phyloP scores from a whole-genome alignment of 1,140 invertebrate genomes.

The Planococcus citri region DNA sequence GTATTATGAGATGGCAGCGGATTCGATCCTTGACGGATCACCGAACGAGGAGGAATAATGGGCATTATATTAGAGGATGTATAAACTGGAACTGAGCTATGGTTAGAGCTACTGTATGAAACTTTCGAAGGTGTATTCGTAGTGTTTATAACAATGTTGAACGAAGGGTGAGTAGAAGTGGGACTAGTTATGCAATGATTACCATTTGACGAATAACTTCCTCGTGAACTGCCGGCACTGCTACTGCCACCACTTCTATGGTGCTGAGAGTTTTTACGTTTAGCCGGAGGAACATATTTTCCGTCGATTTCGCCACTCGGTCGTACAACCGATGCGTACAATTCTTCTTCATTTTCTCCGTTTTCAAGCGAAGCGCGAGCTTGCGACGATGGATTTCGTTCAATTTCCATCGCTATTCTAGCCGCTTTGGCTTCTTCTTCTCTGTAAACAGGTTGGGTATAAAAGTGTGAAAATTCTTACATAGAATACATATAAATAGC shows the following conservation, averaged over 20 bases:
- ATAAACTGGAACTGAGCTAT: conserved; percentile 5
- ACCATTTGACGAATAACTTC: conserved; percentile 7
- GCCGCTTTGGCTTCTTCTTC: conserved; percentile 70
- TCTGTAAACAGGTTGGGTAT: conserved; percentile 35
- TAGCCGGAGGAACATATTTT: conserved; percentile 65
- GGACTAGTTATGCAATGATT: conserved; percentile 13
- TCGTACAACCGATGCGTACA: conserved; percentile 52
- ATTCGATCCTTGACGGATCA: conserved; percentile 9
- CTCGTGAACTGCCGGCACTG: not conserved
- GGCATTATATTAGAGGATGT: conserved; percentile 15
- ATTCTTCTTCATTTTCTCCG: conserved; percentile 78
- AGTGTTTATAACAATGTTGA: conserved; percentile 9
- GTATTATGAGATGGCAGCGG: conserved; percentile 17
- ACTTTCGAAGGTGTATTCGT: conserved; percentile 7
- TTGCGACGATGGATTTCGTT: conserved; percentile 65
- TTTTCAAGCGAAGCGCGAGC: conserved; percentile 75
- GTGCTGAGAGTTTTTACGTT: conserved; percentile 41
- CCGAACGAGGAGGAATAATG: conserved; percentile 6
- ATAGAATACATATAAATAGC: too few relatives aligned
- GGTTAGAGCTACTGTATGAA: conserved; percentile 11
- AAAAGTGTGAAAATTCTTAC: too few relatives aligned
- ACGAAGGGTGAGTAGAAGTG: not conserved
- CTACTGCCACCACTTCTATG: not conserved
- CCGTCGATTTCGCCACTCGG: not conserved
- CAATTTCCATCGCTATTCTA: conserved; percentile 80